Evolutionary conservation across 2,797 vertebrate species (phyloP).

Genomic region (Euthynnus affinis): DNA sequence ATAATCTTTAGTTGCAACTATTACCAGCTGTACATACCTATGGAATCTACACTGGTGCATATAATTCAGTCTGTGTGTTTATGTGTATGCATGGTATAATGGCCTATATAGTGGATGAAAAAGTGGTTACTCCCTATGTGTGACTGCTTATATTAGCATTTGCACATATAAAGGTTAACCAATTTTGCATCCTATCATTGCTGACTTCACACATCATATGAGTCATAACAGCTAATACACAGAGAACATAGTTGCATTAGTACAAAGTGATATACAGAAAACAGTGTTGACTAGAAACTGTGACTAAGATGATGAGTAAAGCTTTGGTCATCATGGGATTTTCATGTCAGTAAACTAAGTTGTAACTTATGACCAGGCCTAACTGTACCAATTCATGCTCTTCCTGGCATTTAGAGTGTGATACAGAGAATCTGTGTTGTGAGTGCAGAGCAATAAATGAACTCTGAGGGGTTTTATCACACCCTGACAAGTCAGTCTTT

Average conservation of each 20-base stretch:
- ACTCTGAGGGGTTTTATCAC: constrained; percentile 9
- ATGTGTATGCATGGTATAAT: neutral
- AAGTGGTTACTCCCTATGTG: neutral
- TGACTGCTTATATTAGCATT: constrained; percentile 6
- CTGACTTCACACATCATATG: constrained; percentile 29
- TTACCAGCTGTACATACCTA: neutral
- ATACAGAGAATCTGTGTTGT: constrained; percentile 10
- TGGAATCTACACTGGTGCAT: neutral
- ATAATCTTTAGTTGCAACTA: neutral
- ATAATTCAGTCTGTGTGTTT: neutral
- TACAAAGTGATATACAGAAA: constrained; percentile 11
- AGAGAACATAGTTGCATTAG: neutral
- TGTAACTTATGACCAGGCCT: neutral
- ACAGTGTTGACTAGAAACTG: constrained; percentile 13
- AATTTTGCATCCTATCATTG: neutral
- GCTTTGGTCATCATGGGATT: constrained; percentile 22
- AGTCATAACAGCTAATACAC: constrained; percentile 26
- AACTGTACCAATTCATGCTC: neutral
- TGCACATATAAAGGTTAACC: constrained; percentile 10
- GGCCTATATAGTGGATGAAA: neutral
- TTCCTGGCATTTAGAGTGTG: neutral
- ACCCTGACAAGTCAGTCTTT: constrained; percentile 29
- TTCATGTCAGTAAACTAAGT: constrained; percentile 4
- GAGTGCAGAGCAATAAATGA: neutral
- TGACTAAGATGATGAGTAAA: constrained; percentile 35